phyloP scores from a whole-genome alignment of 2,888 invertebrate species.

The Pharmacophagus antenor region DNA sequence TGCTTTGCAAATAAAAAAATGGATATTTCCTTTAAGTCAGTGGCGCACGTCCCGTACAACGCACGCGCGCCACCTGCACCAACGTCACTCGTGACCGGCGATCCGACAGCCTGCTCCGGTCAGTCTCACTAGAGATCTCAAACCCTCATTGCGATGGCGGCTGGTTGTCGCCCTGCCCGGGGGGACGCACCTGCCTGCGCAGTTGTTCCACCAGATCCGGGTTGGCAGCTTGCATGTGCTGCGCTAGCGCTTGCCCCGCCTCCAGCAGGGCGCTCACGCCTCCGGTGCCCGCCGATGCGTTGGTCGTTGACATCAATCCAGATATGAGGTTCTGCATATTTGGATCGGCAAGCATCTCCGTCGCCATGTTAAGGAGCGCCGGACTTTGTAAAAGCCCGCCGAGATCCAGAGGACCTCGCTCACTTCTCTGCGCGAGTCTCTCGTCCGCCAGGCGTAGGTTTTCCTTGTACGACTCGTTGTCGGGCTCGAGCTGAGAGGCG shows the following conservation, averaged over 20 bases:
- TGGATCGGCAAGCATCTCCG: constrained; percentile 91
- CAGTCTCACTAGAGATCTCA: background rate
- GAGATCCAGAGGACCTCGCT: constrained; percentile 80
- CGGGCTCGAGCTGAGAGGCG: constrained; percentile 94
- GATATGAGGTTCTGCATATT: constrained; percentile 89
- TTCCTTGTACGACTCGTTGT: constrained; percentile 93
- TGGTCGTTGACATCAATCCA: constrained; percentile 73
- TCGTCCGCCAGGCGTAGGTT: constrained; percentile 93
- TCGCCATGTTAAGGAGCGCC: constrained; percentile 90
- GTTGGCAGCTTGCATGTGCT: constrained; percentile 90
- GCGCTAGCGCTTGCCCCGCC: constrained; percentile 89
- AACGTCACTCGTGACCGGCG: constrained; percentile 1
- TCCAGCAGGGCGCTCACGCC: constrained; percentile 74
- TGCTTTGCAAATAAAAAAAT: background rate
- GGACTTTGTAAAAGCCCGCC: constrained; percentile 89
- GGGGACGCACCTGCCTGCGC: constrained; percentile 83
- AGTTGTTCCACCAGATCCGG: constrained; percentile 91
- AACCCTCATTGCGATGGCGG: constrained; percentile 37
- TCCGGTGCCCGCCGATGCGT: constrained; percentile 43
- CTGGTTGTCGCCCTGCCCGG: constrained; percentile 49
- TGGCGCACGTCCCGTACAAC: too few species aligned
- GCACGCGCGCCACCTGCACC: constrained; percentile 5
- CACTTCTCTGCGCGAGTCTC: constrained; percentile 83
- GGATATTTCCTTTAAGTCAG: background rate
- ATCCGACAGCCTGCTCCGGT: constrained; percentile 7